Conservation (phyloP, 1,140 invertebrate genomes). For the Habropoda laboriosa region DNA sequence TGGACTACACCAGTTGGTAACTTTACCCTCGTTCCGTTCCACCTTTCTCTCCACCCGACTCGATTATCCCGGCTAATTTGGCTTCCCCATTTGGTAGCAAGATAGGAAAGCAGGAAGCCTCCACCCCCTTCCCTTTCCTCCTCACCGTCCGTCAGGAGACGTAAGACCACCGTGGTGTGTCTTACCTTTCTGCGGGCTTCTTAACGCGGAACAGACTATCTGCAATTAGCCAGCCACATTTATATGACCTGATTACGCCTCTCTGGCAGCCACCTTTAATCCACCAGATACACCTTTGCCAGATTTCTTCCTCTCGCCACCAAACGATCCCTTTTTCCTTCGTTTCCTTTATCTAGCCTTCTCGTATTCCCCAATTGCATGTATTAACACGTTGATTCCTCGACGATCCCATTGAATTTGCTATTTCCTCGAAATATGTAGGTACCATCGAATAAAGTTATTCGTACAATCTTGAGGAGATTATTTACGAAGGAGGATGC, state of each 20-base stretch:
- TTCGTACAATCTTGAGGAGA: not conserved
- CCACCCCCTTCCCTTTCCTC: conserved; percentile 13
- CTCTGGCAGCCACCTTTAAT: conserved; percentile 54
- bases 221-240: conserved; percentile 74
- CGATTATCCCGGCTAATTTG: conserved; percentile 74
- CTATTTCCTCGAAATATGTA: no score
- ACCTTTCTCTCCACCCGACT: conserved; percentile 25
- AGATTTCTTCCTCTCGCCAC: not conserved
- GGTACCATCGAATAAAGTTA: no score
- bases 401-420: no score
- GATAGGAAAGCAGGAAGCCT: conserved; percentile 62
- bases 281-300: conserved; percentile 3
- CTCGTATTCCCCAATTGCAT: not conserved
- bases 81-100: conserved; percentile 54
- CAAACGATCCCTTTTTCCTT: not conserved
- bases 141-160: conserved; percentile 34
- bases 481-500: not conserved
- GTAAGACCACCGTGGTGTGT: conserved; percentile 32
- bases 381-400: no score
- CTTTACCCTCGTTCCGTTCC: conserved; percentile 34
- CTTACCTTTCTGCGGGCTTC: conserved; percentile 52
- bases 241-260: conserved; percentile 70
- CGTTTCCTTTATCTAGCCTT: not conserved
- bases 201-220: conserved; percentile 64
- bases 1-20: no score